phyloP scores from a whole-genome alignment of 2,888 invertebrate species.

The Sinohyriopsis cumingii region DNA sequence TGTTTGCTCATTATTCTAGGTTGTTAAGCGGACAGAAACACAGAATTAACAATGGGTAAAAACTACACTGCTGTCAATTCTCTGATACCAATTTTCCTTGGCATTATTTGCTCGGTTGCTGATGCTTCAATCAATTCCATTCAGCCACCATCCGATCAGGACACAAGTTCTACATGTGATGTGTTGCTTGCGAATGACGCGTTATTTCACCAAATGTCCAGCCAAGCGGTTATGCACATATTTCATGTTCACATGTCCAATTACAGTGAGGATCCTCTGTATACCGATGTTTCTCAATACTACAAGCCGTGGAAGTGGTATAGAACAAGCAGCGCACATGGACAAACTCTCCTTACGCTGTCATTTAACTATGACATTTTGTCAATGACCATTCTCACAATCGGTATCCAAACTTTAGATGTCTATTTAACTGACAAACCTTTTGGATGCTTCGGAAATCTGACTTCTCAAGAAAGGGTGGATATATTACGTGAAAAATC shows the following conservation, averaged over 20 bases:
- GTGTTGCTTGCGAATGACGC: too few species aligned
- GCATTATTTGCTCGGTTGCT: too few species aligned
- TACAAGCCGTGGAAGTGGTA: slow-evolving; percentile 65
- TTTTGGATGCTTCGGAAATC: slow-evolving; percentile 57
- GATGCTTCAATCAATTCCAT: too few species aligned
- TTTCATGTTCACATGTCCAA: slow-evolving; percentile 47
- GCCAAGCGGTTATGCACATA: slow-evolving; percentile 21
- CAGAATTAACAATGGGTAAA: too few species aligned
- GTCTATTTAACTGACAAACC: slow-evolving; percentile 59
- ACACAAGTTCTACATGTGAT: too few species aligned
- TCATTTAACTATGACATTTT: slow-evolving; percentile 67
- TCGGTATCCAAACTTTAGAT: slow-evolving; percentile 59
- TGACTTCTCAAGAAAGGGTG: slow-evolving; percentile 41
- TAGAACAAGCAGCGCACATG: slow-evolving; percentile 63
- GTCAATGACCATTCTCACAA: slow-evolving; percentile 62
- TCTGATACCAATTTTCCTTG: too few species aligned
- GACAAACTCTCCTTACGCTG: slow-evolving; percentile 63
- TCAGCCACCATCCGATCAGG: too few species aligned
- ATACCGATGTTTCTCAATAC: slow-evolving; percentile 30
- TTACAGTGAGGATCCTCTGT: slow-evolving; percentile 29
- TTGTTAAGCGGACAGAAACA: too few species aligned
- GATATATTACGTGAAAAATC: slow-evolving; percentile 43
- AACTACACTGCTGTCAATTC: too few species aligned
- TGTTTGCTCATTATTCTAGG: too few species aligned
- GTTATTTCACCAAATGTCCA: too few species aligned